These are phyloP conservation scores for Ferrisia virgata DNA, from an alignment of 2,888 invertebrate species.

Conservation along the genomic window DNA sequence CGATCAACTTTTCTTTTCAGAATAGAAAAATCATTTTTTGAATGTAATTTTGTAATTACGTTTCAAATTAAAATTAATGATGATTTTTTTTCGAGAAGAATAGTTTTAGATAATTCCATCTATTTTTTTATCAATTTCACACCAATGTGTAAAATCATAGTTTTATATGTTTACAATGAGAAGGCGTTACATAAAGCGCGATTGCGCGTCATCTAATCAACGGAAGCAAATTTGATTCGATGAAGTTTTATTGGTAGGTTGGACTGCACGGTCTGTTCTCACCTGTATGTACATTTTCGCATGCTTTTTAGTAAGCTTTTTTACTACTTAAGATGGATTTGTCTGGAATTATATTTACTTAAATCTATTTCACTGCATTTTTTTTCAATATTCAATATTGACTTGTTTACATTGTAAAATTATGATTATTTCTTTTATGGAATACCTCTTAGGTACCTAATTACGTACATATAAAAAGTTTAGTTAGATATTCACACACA, in stretches of 20 bases:
- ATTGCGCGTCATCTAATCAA: conserved; percentile 43
- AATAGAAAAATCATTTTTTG: no score
- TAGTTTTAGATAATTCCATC: background rate
- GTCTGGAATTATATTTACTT: background rate
- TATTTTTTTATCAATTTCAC: background rate
- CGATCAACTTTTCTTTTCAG: no score
- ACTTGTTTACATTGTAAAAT: no score
- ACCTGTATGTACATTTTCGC: conserved; percentile 27
- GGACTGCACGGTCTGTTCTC: conserved; percentile 21
- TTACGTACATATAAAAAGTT: background rate
- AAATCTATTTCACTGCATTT: background rate
- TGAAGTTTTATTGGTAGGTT: conserved; percentile 40
- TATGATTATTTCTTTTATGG: no score
- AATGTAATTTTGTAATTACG: no score
- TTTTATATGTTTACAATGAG: conserved; percentile 8
- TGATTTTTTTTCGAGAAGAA: no score
- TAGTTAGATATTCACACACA: no score
- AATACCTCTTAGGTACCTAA: no score
- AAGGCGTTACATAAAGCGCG: conserved; percentile 31
- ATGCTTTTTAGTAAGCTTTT: background rate
- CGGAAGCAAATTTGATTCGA: conserved; percentile 37
- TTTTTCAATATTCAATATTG: no score
- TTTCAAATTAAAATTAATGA: no score
- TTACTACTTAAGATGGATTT: background rate
- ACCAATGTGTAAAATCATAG: background rate